Conservation (phyloP, 2,888 invertebrate genomes). For the Zootermopsis nevadensis region DNA sequence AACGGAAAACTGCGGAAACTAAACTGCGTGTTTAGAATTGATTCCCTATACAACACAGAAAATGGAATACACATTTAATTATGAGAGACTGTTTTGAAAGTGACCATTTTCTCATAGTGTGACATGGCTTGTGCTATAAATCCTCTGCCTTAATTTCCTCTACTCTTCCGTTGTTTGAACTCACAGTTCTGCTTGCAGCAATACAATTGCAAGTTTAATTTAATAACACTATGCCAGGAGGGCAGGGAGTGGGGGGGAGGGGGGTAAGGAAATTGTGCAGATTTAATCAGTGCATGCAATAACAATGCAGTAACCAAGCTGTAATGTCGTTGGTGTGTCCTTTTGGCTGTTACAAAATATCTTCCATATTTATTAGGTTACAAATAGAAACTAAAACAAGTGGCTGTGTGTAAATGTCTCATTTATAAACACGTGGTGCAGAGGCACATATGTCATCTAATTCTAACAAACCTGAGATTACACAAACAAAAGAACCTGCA, state of each 20-base stretch:
- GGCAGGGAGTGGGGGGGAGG: neutral
- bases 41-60: neutral
- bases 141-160: constrained; percentile 50
- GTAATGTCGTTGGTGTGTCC: neutral
- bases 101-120: constrained; percentile 30
- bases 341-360: neutral
- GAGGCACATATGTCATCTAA: no score
- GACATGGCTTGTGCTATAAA: constrained; percentile 45
- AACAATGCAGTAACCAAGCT: neutral
- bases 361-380: neutral
- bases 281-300: constrained; percentile 12
- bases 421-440: neutral
- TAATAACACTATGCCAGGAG: neutral
- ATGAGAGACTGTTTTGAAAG: constrained; percentile 6
- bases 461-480: no score
- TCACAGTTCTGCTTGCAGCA: neutral
- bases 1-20: neutral
- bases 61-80: constrained; percentile 13
- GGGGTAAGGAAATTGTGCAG: constrained; percentile 28
- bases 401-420: neutral
- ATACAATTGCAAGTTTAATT: neutral
- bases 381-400: neutral
- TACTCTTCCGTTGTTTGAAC: constrained; percentile 43
- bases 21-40: neutral
- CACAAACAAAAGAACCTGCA: no score